Base-by-base conservation (phyloP, 92 coral and sea anemone species). In the Zoanthus sociatus region DNA sequence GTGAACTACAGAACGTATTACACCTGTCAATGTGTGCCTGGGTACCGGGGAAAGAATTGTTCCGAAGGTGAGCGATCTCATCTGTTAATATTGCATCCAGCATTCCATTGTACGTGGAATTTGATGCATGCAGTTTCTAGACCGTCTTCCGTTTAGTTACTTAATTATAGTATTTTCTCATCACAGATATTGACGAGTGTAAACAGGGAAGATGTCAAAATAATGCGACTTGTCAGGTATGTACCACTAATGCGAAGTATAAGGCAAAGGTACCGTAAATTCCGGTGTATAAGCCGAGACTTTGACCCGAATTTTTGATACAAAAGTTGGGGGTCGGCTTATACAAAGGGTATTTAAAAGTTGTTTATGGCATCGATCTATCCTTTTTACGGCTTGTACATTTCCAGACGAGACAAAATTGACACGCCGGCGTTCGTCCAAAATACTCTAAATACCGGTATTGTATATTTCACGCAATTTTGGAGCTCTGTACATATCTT, bases 111-210 rank as follows among this genome's bases (percentile, higher is more conserved):
- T 53, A 53, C 8, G 4, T 53, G 8, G 58, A 53, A 6, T 53
- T 53, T 53, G 6, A 53, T 53, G 58, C 58, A 53, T 53, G 8
- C 58, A 53, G 58, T 53, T 2, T 53, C 58, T 53, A 53, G 58
- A 53, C 58, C 58, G 7, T 6, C 58, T 53, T 53, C 58, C 58
- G 58, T 53, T 53, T 53, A 53, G 58, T 53, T 53, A 6, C 58
- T 16, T 5, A 9, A 14, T 61, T 61, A 63, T 63, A 18, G 70
- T 63, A 3, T 74, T 17, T 42, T 10, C 7, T 73, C 13, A 9
- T 83, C 53, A 6, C 86, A 93, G 96, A 93, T 71, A 91, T 93
- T 73, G 87, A 93, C 69, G 96, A 93, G 71, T 93, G 96, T 68
- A 78, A 83, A 51, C 94, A 54, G 42, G 83, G 84, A 20, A 89